Evolutionary conservation across 2,797 vertebrate genomes (phyloP).

Genomic region (Dallia pectoralis): DNA sequence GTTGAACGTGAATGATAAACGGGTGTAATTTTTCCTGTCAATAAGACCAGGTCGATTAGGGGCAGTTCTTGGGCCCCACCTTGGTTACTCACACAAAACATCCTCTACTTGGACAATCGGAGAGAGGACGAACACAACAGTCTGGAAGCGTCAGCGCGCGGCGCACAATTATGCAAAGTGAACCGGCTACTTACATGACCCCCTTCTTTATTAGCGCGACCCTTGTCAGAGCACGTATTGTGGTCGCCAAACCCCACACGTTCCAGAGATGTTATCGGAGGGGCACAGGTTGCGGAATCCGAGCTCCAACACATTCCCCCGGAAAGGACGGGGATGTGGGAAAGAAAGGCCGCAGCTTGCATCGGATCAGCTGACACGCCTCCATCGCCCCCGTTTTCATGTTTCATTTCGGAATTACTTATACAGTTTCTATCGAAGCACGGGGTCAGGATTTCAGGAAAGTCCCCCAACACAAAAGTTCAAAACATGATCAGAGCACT

Average conservation of each 20-base stretch:
- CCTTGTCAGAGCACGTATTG: slow-evolving; percentile 43
- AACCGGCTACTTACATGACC: slow-evolving; percentile 42
- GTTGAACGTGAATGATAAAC: slow-evolving; percentile 29
- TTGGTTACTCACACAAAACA: slow-evolving; percentile 42
- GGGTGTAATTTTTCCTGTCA: slow-evolving; percentile 52
- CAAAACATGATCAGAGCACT: slow-evolving; percentile 65
- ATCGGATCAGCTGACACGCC: slow-evolving; percentile 61
- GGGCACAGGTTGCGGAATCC: slow-evolving; percentile 45
- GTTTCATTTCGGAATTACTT: slow-evolving; percentile 50
- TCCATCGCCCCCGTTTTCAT: slow-evolving; percentile 28
- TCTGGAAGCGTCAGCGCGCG: slow-evolving; percentile 19
- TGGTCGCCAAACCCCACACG: slow-evolving; percentile 43
- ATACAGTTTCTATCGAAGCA: slow-evolving; percentile 65
- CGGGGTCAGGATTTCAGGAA: slow-evolving; percentile 67
- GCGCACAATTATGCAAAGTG: slow-evolving; percentile 53
- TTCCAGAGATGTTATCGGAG: slow-evolving; percentile 55
- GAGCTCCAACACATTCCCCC: slow-evolving; percentile 54
- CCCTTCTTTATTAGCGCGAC: slow-evolving; percentile 41
- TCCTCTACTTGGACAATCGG: slow-evolving; percentile 34
- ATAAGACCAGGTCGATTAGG: slow-evolving; percentile 54
- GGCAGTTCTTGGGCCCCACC: slow-evolving; percentile 34
- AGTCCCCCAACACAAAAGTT: slow-evolving; percentile 64
- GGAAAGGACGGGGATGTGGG: slow-evolving; percentile 65
- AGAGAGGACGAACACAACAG: background rate
- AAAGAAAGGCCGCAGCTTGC: slow-evolving; percentile 58